A percentile compares a stretch with the other conserved stretches of the same genome.
Evolutionary conservation across 2,797 vertebrate genomes (phyloP).

Genomic region (Xyrichtys novacula): DNA sequence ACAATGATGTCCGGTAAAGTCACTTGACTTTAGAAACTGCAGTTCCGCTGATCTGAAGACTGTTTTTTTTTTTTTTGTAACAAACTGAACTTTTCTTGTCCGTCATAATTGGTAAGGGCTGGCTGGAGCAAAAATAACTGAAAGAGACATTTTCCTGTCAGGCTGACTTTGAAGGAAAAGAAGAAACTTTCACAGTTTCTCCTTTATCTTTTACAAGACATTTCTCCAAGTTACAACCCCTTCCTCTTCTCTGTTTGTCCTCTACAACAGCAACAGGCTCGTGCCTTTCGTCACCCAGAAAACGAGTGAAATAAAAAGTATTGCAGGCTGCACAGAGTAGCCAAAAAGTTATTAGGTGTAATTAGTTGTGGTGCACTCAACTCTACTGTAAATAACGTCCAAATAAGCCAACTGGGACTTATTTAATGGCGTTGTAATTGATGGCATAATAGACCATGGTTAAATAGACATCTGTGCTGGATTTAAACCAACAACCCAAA

Average conservation of each 20-base stretch:
- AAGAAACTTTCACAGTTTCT: neutral
- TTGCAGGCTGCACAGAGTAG: neutral
- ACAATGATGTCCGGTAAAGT: too few relatives aligned
- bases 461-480: slow-evolving; percentile 61
- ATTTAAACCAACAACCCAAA: slow-evolving; percentile 56
- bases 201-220: neutral
- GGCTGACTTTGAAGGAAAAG: neutral
- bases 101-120: neutral
- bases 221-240: neutral
- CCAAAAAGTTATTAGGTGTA: slow-evolving; percentile 3
- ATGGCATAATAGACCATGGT: slow-evolving; percentile 27
- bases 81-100: too few relatives aligned
- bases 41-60: too few relatives aligned
- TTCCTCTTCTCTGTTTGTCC: neutral
- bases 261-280: neutral
- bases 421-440: slow-evolving; percentile 23
- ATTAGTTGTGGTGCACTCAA: slow-evolving; percentile 12
- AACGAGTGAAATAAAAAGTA: neutral
- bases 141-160: neutral
- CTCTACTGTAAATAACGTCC: slow-evolving; percentile 22
- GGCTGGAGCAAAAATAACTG: neutral
- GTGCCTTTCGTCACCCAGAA: neutral
- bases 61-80: too few relatives aligned
- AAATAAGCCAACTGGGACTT: slow-evolving; percentile 30
- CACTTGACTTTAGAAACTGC: neutral